Conservation (phyloP, 2,113 vertebrate species). For the Periophthalmodon schlosseri region DNA sequence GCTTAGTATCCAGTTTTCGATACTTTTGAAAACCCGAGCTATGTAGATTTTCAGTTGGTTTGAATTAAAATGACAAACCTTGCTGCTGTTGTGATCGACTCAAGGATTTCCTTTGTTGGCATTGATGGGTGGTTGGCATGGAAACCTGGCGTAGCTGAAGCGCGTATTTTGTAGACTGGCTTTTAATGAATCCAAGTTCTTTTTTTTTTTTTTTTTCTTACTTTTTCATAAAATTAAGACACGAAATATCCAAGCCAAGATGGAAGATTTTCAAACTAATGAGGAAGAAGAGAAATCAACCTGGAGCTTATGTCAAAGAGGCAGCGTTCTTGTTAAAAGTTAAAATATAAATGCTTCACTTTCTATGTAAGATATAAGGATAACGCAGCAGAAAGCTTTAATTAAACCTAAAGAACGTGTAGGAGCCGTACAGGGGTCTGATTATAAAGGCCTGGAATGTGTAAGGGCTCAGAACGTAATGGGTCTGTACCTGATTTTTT, state of each 20-base stretch:
- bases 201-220: too few species aligned
- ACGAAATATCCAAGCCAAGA: not conserved
- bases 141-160: not conserved
- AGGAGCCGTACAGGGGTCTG: not conserved
- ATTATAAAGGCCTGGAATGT: too few species aligned
- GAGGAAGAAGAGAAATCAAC: not conserved
- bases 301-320: not conserved
- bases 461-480: too few species aligned
- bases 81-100: not conserved
- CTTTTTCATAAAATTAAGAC: too few species aligned
- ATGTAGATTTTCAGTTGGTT: not conserved
- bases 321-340: not conserved
- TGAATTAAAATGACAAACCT: not conserved
- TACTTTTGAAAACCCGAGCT: too few species aligned
- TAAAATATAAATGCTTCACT: not conserved
- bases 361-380: not conserved
- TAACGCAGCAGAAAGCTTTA: not conserved
- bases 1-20: too few species aligned
- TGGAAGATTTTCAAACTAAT: not conserved
- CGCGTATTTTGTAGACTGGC: not conserved
- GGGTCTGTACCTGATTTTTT: too few species aligned
- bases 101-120: not conserved
- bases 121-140: not conserved
- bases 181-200: not conserved
- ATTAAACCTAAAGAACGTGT: not conserved